phyloP scores from a whole-genome alignment of 2,113 vertebrate genomes.

The Pelecanoides urinatrix region DNA sequence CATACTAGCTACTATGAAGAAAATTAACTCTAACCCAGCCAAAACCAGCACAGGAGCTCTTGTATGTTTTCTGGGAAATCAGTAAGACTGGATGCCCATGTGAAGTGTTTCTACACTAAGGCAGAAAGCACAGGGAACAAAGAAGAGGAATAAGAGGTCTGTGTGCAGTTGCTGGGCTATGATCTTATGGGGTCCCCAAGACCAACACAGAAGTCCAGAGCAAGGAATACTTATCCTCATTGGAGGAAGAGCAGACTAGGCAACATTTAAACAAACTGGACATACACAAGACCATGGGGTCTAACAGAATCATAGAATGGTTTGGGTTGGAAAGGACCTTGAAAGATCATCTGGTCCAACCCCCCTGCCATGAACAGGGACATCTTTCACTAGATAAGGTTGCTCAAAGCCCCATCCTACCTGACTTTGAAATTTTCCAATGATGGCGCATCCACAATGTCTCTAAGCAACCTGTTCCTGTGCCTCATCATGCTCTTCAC shows the following conservation, averaged over 20 bases:
- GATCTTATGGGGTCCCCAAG: not conserved
- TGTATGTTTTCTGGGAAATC: not conserved
- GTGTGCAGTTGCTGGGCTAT: not conserved
- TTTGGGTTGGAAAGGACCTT: not conserved
- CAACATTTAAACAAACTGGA: not conserved
- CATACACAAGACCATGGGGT: not conserved
- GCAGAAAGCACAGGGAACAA: not conserved
- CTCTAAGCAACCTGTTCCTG: not conserved
- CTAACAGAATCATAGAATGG: not conserved
- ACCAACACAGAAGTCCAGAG: not conserved
- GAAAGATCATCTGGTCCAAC: not conserved
- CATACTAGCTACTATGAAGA: not conserved
- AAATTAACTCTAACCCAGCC: not conserved
- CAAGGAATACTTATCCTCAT: not conserved
- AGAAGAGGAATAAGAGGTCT: not conserved
- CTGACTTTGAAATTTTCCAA: not conserved
- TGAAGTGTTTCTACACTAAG: not conserved
- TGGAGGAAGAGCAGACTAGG: not conserved
- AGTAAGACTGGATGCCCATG: not conserved
- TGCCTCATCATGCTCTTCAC: not conserved
- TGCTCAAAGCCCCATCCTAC: not conserved
- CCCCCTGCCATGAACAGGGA: fast-evolving
- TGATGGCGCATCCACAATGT: not conserved
- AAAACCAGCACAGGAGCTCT: not conserved
- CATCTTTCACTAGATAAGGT: not conserved